Evolutionary conservation across 2,797 vertebrate genomes (phyloP).

Genomic region (Hypotaenidia philippensis): DNA sequence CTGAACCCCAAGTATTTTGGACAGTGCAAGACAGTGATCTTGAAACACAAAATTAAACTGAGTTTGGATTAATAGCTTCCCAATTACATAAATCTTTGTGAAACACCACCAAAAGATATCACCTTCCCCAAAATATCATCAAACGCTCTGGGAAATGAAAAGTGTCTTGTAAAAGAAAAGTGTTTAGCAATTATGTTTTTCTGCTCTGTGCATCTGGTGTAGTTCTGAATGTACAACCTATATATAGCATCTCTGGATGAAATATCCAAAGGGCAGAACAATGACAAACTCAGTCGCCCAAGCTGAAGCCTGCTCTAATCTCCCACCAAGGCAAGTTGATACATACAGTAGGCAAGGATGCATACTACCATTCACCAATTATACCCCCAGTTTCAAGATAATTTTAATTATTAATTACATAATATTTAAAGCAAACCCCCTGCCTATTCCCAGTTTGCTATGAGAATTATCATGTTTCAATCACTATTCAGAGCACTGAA

Average conservation of each 20-base stretch:
- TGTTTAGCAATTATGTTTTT: background rate
- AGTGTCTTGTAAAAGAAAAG: background rate
- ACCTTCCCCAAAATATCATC: background rate
- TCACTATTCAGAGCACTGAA: background rate
- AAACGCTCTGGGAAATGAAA: background rate
- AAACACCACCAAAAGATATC: background rate
- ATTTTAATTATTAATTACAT: background rate
- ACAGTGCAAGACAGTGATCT: background rate
- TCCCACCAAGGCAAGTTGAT: background rate
- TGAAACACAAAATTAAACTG: background rate
- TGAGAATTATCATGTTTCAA: background rate
- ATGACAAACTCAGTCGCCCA: background rate
- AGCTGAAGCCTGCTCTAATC: background rate
- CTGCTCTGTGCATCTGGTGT: background rate
- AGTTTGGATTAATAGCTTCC: background rate
- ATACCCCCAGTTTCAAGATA: background rate
- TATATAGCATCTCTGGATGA: background rate
- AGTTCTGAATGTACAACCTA: background rate
- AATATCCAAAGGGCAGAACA: constrained; percentile 15
- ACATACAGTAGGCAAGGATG: background rate
- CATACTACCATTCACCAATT: background rate
- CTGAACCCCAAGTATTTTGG: background rate
- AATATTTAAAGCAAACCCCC: background rate
- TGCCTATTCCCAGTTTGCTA: background rate
- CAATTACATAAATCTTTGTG: background rate